A percentile compares a stretch with the other conserved stretches of the same genome.
Evolutionary conservation across 1,140 invertebrate species (phyloP).

Genomic region (Philotrypesis tridentata): DNA sequence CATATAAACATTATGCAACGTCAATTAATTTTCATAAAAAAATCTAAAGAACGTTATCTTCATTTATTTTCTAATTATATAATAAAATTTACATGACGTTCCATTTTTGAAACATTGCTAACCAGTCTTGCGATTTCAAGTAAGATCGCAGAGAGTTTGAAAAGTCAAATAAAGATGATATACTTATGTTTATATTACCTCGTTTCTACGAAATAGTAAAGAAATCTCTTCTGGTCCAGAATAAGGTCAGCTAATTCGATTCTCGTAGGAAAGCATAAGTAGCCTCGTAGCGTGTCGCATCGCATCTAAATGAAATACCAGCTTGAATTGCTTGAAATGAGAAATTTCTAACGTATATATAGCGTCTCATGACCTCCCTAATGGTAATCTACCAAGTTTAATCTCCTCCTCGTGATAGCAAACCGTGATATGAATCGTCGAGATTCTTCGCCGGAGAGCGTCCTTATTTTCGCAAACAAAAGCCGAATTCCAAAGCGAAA

Average conservation of each 20-base stretch:
- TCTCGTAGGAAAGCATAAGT: background rate
- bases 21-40: too few species aligned
- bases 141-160: too few species aligned
- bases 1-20: too few species aligned
- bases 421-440: background rate
- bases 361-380: background rate
- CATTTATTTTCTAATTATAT: too few species aligned
- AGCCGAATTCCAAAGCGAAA: background rate
- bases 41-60: too few species aligned
- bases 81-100: too few species aligned
- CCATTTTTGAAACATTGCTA: too few species aligned
- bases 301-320: background rate
- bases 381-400: background rate
- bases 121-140: too few species aligned
- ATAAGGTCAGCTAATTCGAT: background rate
- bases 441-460: background rate
- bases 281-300: background rate
- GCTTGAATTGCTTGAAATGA: too few species aligned
- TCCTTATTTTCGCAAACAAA: background rate
- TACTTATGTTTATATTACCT: too few species aligned
- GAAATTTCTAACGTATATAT: background rate
- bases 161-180: too few species aligned
- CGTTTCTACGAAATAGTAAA: too few species aligned
- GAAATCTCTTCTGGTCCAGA: background rate
- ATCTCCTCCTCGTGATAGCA: background rate